These are phyloP conservation scores for Daphoenositta chrysoptera DNA, from an alignment of 2,113 vertebrate genomes.

Conservation along the genomic window DNA sequence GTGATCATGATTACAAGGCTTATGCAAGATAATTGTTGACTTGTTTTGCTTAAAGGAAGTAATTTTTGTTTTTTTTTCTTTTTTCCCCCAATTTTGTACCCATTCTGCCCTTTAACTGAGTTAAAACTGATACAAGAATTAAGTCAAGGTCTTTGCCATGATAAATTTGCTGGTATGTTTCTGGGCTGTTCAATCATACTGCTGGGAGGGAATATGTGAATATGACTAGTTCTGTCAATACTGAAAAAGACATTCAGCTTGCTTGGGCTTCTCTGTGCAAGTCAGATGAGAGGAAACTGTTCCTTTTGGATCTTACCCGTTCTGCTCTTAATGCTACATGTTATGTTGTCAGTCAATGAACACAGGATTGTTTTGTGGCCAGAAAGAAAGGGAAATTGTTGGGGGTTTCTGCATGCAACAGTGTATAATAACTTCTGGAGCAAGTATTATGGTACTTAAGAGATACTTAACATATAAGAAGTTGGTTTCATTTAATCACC, in stretches of 20 bases:
- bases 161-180: not conserved
- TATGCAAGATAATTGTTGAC: not conserved
- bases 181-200: not conserved
- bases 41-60: not conserved
- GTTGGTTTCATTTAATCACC: not conserved
- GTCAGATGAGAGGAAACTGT: not conserved
- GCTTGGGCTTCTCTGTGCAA: not conserved
- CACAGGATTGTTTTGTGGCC: not conserved
- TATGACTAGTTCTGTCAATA: not conserved
- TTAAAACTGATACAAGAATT: not conserved
- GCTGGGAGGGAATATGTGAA: not conserved
- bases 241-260: not conserved
- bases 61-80: not conserved
- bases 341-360: not conserved
- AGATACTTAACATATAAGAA: not conserved
- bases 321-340: not conserved
- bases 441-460: not conserved
- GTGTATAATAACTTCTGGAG: not conserved
- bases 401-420: not conserved
- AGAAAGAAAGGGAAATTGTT: not conserved
- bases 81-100: not conserved
- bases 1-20: not conserved
- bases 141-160: not conserved
- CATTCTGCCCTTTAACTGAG: not conserved
- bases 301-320: not conserved